Conservation (phyloP, 2,888 invertebrate genomes). For the Melanchra persicariae region DNA sequence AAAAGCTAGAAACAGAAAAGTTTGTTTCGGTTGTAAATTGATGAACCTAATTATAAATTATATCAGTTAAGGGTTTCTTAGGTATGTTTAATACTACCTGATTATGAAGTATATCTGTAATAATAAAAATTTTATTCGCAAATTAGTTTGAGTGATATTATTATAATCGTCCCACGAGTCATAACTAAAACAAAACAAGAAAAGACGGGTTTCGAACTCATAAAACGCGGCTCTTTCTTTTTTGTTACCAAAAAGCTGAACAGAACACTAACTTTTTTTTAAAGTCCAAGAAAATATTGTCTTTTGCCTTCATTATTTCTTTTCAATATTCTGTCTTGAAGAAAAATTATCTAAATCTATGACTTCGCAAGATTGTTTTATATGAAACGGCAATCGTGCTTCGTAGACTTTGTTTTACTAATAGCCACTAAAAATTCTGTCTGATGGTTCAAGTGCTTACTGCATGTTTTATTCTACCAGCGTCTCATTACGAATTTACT, state of each 20-base stretch:
- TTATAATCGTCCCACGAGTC: background rate
- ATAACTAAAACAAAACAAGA: slow-evolving; percentile 1
- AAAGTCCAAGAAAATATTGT: slow-evolving; percentile 16
- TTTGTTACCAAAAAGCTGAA: background rate
- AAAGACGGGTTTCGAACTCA: background rate
- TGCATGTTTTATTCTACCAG: slow-evolving; percentile 33
- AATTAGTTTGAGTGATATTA: background rate
- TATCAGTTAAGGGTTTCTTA: background rate
- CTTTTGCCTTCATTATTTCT: background rate
- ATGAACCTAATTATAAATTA: slow-evolving; percentile 25
- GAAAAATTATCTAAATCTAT: slow-evolving; percentile 4
- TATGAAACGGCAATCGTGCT: slow-evolving; percentile 11
- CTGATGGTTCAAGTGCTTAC: slow-evolving; percentile 10
- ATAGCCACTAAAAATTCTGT: slow-evolving; percentile 30
- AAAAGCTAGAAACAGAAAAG: slow-evolving; percentile 18
- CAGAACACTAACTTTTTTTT: background rate
- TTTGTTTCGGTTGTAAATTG: slow-evolving; percentile 17
- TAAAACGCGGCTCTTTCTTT: slow-evolving; percentile 1
- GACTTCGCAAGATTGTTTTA: background rate
- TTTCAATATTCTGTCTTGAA: slow-evolving; percentile 15
- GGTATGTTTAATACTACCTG: background rate
- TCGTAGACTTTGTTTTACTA: slow-evolving; percentile 12
- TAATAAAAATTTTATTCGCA: background rate
- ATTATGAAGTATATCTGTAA: slow-evolving; percentile 13
- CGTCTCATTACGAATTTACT: slow-evolving; percentile 29